Evolutionary conservation across 1,140 invertebrate genomes (phyloP), one percentile per base, ranked within the genome.

Genomic region (Nomia melanderi): DNA sequence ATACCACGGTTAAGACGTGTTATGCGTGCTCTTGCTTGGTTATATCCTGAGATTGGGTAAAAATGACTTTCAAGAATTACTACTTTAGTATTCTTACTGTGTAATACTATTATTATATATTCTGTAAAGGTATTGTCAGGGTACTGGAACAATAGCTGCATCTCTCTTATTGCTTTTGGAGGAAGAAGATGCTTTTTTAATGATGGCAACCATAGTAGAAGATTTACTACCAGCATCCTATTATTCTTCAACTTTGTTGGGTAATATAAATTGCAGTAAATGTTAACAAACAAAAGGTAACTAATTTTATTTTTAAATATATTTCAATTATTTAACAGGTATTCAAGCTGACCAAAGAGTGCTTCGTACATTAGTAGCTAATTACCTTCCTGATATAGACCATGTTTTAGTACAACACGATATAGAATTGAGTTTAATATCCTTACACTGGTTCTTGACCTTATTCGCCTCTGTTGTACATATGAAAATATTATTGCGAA

Each of bases 101-200:
- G 11, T 54, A 60, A 56, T 31, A 65, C 53, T 23, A 39, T 80
- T 59, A 33, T 50, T 17, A 66, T 70, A 39, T 84, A n/a, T 71
- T 83, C 9, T 77, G 77, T 87, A 41, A 76, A 95, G 95, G 9
- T 97, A 99, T 91, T 99, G 98, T 90, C 98, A 99, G 93, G 98
- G 98, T 44, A 98, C 97, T 54, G 98, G 98, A 41, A 98, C 98
- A 93, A 98, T 99, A 90, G 98, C 97, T 54, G 98, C 98, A n/a
- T 98, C 97, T 59, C 93, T 99, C 31, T 92, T 99, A 73, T 93
- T 99, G 0, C 95, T 99, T 64, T 94, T 99, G 93, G 98, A 99
- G 93, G 99, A 99, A 93, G 99, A 99, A 93, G 98, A 99, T 93
- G 95, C 97, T 63, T 99, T 99, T 93, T 99, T 99, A 99, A 96